These are phyloP conservation scores for Rhadina sibilatrix DNA, from an alignment of 2,113 vertebrate genomes.

Conservation along the genomic window DNA sequence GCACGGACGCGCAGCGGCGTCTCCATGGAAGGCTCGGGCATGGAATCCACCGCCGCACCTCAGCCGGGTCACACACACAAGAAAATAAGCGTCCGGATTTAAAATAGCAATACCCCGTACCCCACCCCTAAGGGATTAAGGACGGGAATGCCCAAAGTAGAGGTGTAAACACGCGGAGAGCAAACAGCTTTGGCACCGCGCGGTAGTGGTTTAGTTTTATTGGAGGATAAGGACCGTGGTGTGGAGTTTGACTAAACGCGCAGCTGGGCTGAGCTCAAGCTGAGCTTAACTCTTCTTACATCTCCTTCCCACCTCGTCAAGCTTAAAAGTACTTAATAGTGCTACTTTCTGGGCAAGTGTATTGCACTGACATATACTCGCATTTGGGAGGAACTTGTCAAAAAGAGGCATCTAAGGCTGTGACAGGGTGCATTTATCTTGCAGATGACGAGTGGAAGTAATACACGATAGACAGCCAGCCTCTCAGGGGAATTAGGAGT, in stretches of 20 bases:
- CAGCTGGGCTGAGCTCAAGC: not conserved
- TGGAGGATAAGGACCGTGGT: not conserved
- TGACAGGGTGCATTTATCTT: not conserved
- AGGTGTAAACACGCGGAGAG: not conserved
- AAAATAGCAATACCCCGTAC: not conserved
- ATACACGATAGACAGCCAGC: accelerated
- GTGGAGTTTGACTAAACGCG: not conserved
- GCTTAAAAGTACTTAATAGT: not conserved
- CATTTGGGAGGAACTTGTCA: not conserved
- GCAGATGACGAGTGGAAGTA: not conserved
- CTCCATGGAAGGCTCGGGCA: not conserved
- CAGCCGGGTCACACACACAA: not conserved
- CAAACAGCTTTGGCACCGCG: not conserved
- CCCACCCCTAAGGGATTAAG: not conserved
- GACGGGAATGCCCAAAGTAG: not conserved
- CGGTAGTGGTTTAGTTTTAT: not conserved
- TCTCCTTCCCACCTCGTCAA: not conserved
- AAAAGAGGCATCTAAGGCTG: not conserved
- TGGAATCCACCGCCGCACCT: not conserved
- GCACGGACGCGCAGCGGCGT: not conserved
- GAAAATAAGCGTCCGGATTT: not conserved
- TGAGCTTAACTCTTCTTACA: not conserved
- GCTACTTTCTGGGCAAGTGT: not conserved
- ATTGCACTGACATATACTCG: not conserved
- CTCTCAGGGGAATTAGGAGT: too few relatives aligned